phyloP scores from a whole-genome alignment of 2,888 invertebrate genomes.

The Nezara viridula region DNA sequence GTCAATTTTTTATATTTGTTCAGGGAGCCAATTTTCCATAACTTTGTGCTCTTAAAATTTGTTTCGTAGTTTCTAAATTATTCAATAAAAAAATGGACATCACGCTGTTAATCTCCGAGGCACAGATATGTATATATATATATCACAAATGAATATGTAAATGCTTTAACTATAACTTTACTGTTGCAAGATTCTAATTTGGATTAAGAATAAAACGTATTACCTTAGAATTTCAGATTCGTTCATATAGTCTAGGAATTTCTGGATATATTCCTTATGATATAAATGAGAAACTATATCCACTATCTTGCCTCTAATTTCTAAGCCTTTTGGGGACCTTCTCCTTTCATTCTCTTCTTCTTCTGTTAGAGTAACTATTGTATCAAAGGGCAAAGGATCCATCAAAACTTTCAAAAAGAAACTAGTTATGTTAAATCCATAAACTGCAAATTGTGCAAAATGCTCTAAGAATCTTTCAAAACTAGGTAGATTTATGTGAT shows the following conservation, averaged over 20 bases:
- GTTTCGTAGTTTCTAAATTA: too few relatives aligned
- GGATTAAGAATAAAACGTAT: background rate
- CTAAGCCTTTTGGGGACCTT: slow-evolving; percentile 55
- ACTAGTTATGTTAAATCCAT: slow-evolving; percentile 61
- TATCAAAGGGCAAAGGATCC: background rate
- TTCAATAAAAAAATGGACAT: too few relatives aligned
- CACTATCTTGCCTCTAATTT: slow-evolving; percentile 56
- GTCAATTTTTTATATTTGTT: too few relatives aligned
- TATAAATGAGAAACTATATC: slow-evolving; percentile 64
- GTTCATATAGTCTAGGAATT: slow-evolving; percentile 2
- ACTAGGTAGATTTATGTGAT: slow-evolving; percentile 48
- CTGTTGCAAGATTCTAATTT: too few relatives aligned
- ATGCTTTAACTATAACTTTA: too few relatives aligned
- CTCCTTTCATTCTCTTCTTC: slow-evolving; percentile 10
- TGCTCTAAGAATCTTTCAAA: slow-evolving; percentile 55
- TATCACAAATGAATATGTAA: too few relatives aligned
- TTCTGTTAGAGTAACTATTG: background rate
- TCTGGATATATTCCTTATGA: slow-evolving; percentile 64
- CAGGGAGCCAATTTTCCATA: too few relatives aligned
- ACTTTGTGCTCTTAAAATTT: too few relatives aligned
- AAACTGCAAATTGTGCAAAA: slow-evolving; percentile 62
- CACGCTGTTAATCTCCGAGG: too few relatives aligned
- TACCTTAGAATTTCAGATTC: background rate
- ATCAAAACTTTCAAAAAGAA: slow-evolving; percentile 64
- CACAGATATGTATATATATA: too few relatives aligned